A percentile compares a stretch with the other conserved stretches of the same genome.
These are phyloP conservation scores for Indicator indicator DNA, from an alignment of 2,113 vertebrate species.

Conservation along the genomic window DNA sequence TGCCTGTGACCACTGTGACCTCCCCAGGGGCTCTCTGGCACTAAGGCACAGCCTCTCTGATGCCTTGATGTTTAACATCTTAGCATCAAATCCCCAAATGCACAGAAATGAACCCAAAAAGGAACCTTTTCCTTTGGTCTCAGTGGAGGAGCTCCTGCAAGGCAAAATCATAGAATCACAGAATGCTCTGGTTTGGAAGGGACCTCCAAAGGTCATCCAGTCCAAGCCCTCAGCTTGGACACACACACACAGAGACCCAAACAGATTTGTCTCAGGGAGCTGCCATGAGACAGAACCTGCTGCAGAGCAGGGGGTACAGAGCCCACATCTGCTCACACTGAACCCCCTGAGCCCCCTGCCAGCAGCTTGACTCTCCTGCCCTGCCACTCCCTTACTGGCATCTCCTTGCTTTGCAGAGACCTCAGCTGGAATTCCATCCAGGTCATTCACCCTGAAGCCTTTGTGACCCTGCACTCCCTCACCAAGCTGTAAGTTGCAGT, in stretches of 20 bases:
- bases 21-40: background rate
- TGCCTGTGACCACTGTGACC: background rate
- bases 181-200: too few species aligned
- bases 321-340: background rate
- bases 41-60: background rate
- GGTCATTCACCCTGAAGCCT: slow-evolving; percentile 90
- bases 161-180: background rate
- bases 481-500: slow-evolving; percentile 89
- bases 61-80: background rate
- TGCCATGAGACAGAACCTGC: background rate
- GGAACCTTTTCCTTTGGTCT: background rate
- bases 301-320: background rate
- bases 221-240: too few species aligned
- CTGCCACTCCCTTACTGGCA: background rate
- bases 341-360: background rate
- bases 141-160: background rate
- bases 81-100: background rate
- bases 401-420: slow-evolving; percentile 80
- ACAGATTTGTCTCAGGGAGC: background rate
- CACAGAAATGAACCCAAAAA: background rate
- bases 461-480: slow-evolving; percentile 85
- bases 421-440: slow-evolving; percentile 91
- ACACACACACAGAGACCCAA: background rate
- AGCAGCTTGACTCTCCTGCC: background rate
- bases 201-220: too few species aligned